Conservation (phyloP, 2,113 vertebrate species). For the Xenopus laevis region DNA sequence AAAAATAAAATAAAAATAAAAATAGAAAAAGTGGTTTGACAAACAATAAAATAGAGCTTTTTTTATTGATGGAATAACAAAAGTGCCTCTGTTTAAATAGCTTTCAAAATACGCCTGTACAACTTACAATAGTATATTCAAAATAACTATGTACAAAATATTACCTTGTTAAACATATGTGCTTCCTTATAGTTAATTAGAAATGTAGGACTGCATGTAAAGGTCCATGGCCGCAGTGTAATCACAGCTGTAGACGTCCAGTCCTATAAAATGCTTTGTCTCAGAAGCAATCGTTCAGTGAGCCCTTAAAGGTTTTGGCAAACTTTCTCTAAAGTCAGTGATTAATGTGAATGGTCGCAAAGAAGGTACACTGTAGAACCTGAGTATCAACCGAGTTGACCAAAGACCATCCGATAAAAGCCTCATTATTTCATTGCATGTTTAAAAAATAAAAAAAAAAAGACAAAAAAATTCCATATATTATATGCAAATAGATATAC, state of each 20-base stretch:
- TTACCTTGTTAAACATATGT: constrained; percentile 75
- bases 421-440: constrained; percentile 61
- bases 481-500: constrained; percentile 45
- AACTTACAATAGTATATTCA: constrained; percentile 97
- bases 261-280: background rate
- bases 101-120: constrained; percentile 92
- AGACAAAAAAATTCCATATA: background rate
- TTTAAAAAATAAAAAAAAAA: constrained; percentile 73
- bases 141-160: constrained; percentile 92
- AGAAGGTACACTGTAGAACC: constrained; percentile 67
- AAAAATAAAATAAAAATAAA: too few relatives aligned
- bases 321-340: constrained; percentile 69
- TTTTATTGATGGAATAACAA: constrained; percentile 96
- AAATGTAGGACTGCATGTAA: constrained; percentile 62
- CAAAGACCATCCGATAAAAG: constrained; percentile 64
- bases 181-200: constrained; percentile 63
- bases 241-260: background rate
- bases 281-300: constrained; percentile 65
- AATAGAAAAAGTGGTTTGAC: background rate
- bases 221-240: constrained; percentile 13
- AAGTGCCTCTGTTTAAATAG: constrained; percentile 87
- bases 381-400: constrained; percentile 67
- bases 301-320: constrained; percentile 61
- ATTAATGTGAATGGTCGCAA: constrained; percentile 62
- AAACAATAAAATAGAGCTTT: constrained; percentile 91